Evolutionary conservation across 92 coral and sea anemone species (phyloP), one percentile per base, ranked within the genome.

Genomic region (Anthopleura xanthogrammica): DNA sequence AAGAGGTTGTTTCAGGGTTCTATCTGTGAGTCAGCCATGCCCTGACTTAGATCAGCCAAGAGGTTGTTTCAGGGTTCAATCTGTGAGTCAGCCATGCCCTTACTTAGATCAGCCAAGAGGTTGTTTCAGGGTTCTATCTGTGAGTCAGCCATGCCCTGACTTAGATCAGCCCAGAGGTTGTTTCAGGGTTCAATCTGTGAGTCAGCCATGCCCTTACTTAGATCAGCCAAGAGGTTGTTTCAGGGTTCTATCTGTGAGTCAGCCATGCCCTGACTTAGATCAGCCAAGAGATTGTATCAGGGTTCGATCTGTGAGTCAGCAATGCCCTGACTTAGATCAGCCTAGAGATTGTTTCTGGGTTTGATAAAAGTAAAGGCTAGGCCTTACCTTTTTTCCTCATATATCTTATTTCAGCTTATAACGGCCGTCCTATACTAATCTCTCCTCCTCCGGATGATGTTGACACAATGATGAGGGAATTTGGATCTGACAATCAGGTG

Each of bases 381-480:
- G 58, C 16, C 2, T 54, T 54, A n/a, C 16, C 16, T 36, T 23
- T 29, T 36, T 68, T 68, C 36, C 19, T 68, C 50, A 46, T 5
- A 29, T 29, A 46, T 46, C 50, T 1, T 36, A 29, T 68, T 68
- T 68, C 74, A 68, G 74, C 74, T 68, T 68, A 68, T 29, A 8
- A 68, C 12, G 42, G 74, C 6, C 77, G 77, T 54, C 42, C 84
- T 17, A 81, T 81, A 42, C 77, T 81, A 14, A 72, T 81, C 57
- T 71, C 84, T 0, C 84, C 84, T 43, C 84, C 84, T 1, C 84
- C 54, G 7, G 77, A 68, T 24, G 29, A 9, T 68, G 40, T 70
- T 4, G 41, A 40, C 14, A 81, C 84, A 48, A 70, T 70, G 84
- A 43, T 81, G 84, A 54, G 50, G 48, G 84, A 81, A 41, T 81